phyloP scores from a whole-genome alignment of 2,888 invertebrate species.

The Cyrtodaria siliqua region DNA sequence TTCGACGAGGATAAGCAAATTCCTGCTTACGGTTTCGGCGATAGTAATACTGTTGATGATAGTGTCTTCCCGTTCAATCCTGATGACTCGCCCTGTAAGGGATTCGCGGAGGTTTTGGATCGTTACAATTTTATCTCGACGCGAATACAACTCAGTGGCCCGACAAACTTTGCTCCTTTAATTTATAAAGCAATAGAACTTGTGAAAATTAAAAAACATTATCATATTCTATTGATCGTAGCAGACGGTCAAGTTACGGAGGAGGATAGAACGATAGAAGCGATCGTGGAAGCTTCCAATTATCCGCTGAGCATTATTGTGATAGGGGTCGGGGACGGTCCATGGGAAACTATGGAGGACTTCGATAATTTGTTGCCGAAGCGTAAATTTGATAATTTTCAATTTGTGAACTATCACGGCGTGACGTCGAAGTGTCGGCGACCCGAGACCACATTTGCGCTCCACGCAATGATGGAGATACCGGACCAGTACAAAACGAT shows the following conservation, averaged over 20 bases:
- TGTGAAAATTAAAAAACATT: constrained; percentile 81
- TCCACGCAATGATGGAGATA: constrained; percentile 87
- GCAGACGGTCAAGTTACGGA: constrained; percentile 87
- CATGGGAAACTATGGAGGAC: constrained; percentile 87
- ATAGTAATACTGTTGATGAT: constrained; percentile 79
- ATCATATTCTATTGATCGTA: constrained; percentile 86
- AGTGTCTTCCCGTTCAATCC: constrained; percentile 80
- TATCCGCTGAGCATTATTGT: constrained; percentile 87
- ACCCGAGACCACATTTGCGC: constrained; percentile 86
- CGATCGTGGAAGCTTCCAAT: constrained; percentile 87
- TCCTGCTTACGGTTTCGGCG: constrained; percentile 85
- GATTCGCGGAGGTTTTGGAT: constrained; percentile 83
- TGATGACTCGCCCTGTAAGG: constrained; percentile 75
- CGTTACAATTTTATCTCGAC: constrained; percentile 86
- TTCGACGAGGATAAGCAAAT: constrained; percentile 82
- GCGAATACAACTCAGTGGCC: constrained; percentile 86
- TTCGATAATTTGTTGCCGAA: constrained; percentile 87
- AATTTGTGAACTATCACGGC: constrained; percentile 87
- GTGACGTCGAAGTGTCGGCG: constrained; percentile 79
- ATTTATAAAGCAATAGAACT: constrained; percentile 87
- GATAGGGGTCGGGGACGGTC: constrained; percentile 88
- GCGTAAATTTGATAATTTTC: constrained; percentile 87
- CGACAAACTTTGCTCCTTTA: constrained; percentile 87
- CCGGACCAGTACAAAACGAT: constrained; percentile 86
- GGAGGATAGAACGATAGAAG: constrained; percentile 86